A percentile compares a stretch with the other conserved stretches of the same genome.
Conservation (phyloP, 92 coral and sea anemone genomes). For the Actinernus sp. region DNA sequence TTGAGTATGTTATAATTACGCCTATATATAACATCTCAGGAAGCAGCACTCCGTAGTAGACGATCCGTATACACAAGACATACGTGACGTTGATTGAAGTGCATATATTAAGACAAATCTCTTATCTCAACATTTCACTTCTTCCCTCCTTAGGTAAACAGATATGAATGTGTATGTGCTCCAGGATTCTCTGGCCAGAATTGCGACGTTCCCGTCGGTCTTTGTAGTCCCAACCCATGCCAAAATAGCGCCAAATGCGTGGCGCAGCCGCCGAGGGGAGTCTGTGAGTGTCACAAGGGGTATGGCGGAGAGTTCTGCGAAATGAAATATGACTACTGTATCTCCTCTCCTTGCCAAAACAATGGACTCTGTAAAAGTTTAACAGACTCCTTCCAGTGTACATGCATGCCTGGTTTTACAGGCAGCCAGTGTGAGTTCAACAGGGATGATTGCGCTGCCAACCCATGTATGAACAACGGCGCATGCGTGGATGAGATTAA, state of each 20-base stretch:
- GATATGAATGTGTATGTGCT: slow-evolving; percentile 91
- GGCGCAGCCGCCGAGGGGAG: slow-evolving; percentile 63
- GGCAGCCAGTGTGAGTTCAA: slow-evolving; percentile 73
- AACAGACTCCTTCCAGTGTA: slow-evolving; percentile 69
- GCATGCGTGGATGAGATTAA: slow-evolving; percentile 72
- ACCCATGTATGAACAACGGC: slow-evolving; percentile 87
- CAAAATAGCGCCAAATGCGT: slow-evolving; percentile 84
- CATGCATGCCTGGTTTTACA: slow-evolving; percentile 70
- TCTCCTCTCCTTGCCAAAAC: slow-evolving; percentile 76
- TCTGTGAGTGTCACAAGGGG: slow-evolving; percentile 81
- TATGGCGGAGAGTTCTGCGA: slow-evolving; percentile 86
- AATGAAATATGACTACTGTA: slow-evolving; percentile 78
- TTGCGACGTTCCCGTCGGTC: slow-evolving; percentile 81
- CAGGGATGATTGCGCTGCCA: slow-evolving; percentile 74
- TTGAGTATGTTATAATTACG: too few relatives aligned
- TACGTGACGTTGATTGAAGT: too few relatives aligned
- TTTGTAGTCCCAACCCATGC: slow-evolving; percentile 75
- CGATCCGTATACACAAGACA: too few relatives aligned
- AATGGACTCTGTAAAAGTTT: slow-evolving; percentile 72
- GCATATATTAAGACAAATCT: too few relatives aligned
- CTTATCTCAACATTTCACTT: too few relatives aligned
- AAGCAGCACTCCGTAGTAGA: too few relatives aligned
- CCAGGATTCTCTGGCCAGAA: slow-evolving; percentile 80
- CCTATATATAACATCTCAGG: too few relatives aligned
- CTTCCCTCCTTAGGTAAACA: slow-evolving; percentile 61